Conservation (phyloP, 2,113 vertebrate genomes). For the Poeciliopsis prolifica region DNA sequence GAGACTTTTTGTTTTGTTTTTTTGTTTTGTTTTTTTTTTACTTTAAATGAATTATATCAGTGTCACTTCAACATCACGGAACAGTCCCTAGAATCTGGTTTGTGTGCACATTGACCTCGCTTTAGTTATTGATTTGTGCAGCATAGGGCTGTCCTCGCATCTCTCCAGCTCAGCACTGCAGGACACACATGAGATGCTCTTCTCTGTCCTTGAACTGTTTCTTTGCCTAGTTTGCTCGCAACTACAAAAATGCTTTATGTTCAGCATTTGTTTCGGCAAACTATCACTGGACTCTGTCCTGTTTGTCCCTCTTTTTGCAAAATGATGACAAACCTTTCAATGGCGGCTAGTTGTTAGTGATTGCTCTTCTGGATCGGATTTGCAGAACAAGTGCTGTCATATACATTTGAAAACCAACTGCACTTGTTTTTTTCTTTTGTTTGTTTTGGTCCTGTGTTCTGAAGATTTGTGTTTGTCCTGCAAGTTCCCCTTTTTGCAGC, state of each 20-base stretch:
- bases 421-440: too few species aligned
- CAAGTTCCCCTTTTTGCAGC: too few species aligned
- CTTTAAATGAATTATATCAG: too few species aligned
- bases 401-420: too few species aligned
- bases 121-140: background rate
- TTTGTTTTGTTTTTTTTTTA: too few species aligned
- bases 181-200: background rate
- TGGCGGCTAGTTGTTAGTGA: background rate
- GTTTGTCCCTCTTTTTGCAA: too few species aligned
- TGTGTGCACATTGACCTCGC: background rate
- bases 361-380: too few species aligned
- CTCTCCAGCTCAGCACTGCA: background rate
- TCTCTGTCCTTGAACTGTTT: background rate
- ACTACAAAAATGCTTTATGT: background rate
- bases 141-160: background rate
- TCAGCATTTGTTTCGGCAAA: background rate
- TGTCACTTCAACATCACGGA: too few species aligned
- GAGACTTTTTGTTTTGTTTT: too few species aligned
- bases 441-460: too few species aligned
- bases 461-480: too few species aligned
- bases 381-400: too few species aligned
- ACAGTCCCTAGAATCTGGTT: background rate
- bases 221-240: background rate
- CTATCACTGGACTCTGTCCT: background rate
- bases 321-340: background rate